A percentile compares a stretch with the other conserved stretches of the same genome.
phyloP scores from a whole-genome alignment of 2,888 invertebrate species.

The Melieria picta region DNA sequence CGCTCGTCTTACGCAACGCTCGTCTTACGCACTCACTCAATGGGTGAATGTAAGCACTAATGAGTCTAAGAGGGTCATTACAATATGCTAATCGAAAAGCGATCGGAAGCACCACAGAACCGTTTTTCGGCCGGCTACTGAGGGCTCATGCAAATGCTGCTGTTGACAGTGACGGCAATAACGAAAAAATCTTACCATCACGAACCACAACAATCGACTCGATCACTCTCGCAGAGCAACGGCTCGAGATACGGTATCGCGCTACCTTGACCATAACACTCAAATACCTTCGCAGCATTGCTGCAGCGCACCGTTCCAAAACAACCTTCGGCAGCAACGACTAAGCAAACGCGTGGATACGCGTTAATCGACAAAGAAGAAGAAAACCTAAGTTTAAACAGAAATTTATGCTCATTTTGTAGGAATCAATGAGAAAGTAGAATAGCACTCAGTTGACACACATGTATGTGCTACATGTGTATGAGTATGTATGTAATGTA shows the following conservation, averaged over 20 bases:
- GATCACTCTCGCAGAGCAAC: not conserved
- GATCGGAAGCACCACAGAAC: not conserved
- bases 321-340: slow-evolving; percentile 45
- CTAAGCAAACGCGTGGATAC: not conserved
- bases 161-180: not conserved
- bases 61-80: not conserved
- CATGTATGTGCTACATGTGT: slow-evolving; percentile 3
- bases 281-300: slow-evolving; percentile 37
- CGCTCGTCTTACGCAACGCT: no score
- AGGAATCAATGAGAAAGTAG: not conserved
- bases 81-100: not conserved
- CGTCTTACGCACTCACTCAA: no score
- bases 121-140: not conserved
- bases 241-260: slow-evolving; percentile 16
- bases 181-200: not conserved
- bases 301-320: not conserved
- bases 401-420: not conserved
- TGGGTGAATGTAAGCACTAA: not conserved
- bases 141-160: not conserved
- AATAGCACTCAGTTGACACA: not conserved
- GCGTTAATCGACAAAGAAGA: slow-evolving; percentile 20
- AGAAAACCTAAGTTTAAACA: slow-evolving; percentile 4
- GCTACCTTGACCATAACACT: slow-evolving; percentile 57
- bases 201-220: no score
- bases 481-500: not conserved